Percentiles rank a stretch among this genome's conserved stretches.
These are phyloP conservation scores for Lates calcarifer DNA, from an alignment of 2,113 vertebrate genomes.

Conservation along the genomic window DNA sequence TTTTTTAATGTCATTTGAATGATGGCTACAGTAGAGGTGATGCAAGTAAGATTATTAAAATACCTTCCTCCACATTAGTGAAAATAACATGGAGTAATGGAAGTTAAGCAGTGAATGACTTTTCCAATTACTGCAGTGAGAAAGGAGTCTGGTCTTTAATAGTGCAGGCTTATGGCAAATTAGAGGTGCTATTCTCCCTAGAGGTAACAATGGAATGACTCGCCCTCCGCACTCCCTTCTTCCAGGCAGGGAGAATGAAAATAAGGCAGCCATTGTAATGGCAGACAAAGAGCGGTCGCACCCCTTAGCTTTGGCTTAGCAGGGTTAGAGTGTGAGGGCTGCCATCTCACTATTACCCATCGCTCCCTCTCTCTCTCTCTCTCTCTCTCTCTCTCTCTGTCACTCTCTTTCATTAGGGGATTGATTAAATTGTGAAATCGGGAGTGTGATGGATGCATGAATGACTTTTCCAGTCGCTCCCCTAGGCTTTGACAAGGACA, in stretches of 20 bases:
- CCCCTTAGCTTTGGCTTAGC: slow-evolving; percentile 82
- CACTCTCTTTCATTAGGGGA: slow-evolving; percentile 82
- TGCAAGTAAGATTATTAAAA: slow-evolving; percentile 74
- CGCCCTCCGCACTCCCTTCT: slow-evolving; percentile 53
- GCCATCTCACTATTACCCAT: slow-evolving; percentile 56
- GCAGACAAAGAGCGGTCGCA: slow-evolving; percentile 83
- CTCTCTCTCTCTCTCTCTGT: slow-evolving; percentile 29
- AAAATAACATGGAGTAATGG: slow-evolving; percentile 79
- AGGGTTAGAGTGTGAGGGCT: slow-evolving; percentile 74
- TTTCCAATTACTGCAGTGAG: slow-evolving; percentile 90
- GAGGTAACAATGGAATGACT: slow-evolving; percentile 79
- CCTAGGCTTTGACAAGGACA: slow-evolving; percentile 85
- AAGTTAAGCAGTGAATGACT: slow-evolving; percentile 86
- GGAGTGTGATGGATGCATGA: slow-evolving; percentile 85
- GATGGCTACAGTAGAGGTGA: slow-evolving; percentile 55
- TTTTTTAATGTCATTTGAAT: slow-evolving; percentile 57
- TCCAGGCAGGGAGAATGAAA: slow-evolving; percentile 76
- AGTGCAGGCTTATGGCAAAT: slow-evolving; percentile 90
- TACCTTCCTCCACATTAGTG: slow-evolving; percentile 67
- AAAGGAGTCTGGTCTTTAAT: slow-evolving; percentile 91
- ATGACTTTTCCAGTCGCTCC: slow-evolving; percentile 82
- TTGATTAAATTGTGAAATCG: slow-evolving; percentile 89
- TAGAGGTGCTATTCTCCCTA: slow-evolving; percentile 87
- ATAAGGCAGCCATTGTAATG: slow-evolving; percentile 87
- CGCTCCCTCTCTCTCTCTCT: slow-evolving; percentile 42